A percentile compares a stretch with the other conserved stretches of the same genome.
Conservation (phyloP, 2,113 vertebrate genomes). For the Ailurus styani region DNA sequence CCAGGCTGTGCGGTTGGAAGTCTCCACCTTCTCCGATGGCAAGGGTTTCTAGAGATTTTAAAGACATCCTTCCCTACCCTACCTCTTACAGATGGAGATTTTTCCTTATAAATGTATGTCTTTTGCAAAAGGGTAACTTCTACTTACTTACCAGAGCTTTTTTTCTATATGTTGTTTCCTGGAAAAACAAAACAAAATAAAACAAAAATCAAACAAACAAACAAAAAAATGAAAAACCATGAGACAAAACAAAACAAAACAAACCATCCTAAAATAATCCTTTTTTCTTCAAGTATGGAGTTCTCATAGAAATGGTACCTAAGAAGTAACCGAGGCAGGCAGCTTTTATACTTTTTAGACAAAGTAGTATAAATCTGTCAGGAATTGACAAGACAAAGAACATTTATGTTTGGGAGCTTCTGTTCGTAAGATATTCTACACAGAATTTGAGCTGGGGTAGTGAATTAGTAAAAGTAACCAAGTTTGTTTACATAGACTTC, state of each 20-base stretch:
- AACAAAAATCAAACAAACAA: too few relatives aligned
- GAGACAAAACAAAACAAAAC: too few relatives aligned
- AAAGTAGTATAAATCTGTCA: not conserved
- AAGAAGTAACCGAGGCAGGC: not conserved
- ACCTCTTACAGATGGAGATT: not conserved
- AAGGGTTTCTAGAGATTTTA: not conserved
- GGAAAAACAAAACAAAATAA: too few relatives aligned
- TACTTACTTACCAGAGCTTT: not conserved
- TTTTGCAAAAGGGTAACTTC: not conserved
- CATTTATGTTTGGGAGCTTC: not conserved
- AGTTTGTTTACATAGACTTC: not conserved
- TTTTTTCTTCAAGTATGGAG: not conserved
- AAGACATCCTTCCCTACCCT: not conserved
- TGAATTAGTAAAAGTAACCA: not conserved
- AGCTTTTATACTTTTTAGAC: not conserved
- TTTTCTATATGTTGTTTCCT: not conserved
- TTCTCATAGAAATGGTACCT: not conserved
- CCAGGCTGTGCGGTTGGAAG: not conserved
- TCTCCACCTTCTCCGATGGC: not conserved
- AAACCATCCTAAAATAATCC: not conserved
- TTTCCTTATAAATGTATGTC: not conserved
- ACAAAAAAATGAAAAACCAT: too few relatives aligned
- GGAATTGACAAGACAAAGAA: not conserved
- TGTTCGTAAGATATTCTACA: not conserved
- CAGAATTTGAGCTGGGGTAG: not conserved